Percentiles rank a stretch among this genome's conserved stretches.
These are phyloP conservation scores for Archivesica marissinica DNA, from an alignment of 1,140 invertebrate species.

Conservation along the genomic window DNA sequence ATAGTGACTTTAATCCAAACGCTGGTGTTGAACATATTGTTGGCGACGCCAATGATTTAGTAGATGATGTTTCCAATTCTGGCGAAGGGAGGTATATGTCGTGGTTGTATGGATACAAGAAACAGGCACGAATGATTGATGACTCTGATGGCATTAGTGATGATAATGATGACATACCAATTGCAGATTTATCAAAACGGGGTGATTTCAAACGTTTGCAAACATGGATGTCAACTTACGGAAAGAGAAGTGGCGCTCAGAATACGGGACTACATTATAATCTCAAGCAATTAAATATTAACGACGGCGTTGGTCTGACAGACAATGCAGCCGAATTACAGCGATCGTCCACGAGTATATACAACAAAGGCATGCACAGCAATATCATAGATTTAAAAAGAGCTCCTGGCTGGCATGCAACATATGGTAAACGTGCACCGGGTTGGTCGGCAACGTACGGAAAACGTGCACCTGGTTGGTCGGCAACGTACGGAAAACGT, in stretches of 20 bases:
- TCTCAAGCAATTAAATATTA: not conserved
- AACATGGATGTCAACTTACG: constrained; percentile 41
- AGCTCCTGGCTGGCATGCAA: constrained; percentile 6
- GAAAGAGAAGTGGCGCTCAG: constrained; percentile 8
- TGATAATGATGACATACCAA: not conserved
- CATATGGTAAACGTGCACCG: constrained; percentile 33
- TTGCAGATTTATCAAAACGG: not conserved
- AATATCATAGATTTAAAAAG: not conserved
- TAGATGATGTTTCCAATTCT: not conserved
- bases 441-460: constrained; percentile 39
- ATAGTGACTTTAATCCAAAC: not conserved
- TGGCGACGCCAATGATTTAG: not conserved
- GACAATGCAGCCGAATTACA: not conserved
- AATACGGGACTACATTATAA: not conserved
- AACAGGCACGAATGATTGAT: not conserved
- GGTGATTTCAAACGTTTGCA: constrained; percentile 11
- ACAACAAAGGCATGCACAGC: not conserved
- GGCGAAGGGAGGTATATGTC: not conserved
- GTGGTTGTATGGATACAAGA: not conserved
- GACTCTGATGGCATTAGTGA: too few relatives aligned
- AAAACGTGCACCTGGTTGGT: not conserved
- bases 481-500: constrained; percentile 26
- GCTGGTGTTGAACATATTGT: not conserved
- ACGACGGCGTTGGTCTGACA: not conserved
- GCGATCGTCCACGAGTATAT: not conserved